These are phyloP conservation scores for Clarias platycephalus DNA, from an alignment of 2,797 vertebrate species.

Conservation along the genomic window DNA sequence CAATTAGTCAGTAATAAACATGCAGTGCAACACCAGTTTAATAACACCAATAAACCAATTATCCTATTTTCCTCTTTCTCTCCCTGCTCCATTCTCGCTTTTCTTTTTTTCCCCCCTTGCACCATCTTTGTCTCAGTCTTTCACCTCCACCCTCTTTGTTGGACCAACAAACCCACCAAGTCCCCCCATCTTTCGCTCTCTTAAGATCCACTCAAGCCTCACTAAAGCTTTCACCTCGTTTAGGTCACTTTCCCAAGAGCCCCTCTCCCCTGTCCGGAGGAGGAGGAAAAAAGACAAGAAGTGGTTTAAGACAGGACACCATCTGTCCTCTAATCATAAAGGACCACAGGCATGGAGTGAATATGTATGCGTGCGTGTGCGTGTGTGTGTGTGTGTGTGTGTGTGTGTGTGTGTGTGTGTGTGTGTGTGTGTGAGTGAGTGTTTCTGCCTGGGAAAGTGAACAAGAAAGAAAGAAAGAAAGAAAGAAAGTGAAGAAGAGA, in stretches of 20 bases:
- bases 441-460: conserved; percentile 33
- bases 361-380: conserved; percentile 33
- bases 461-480: conserved; percentile 35
- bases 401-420: background rate
- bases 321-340: conserved; percentile 85
- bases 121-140: conserved; percentile 44
- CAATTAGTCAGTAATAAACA: conserved; percentile 24
- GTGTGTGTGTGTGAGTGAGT: too few species aligned
- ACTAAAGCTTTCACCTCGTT: conserved; percentile 82
- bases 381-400: background rate
- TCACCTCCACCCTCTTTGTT: conserved; percentile 58
- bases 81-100: conserved; percentile 39
- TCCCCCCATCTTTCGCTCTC: conserved; percentile 44
- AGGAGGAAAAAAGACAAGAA: conserved; percentile 70
- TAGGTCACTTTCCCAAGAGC: conserved; percentile 92
- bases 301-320: conserved; percentile 88
- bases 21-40: conserved; percentile 4
- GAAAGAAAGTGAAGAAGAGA: conserved; percentile 33
- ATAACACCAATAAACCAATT: conserved; percentile 24
- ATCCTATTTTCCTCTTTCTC: conserved; percentile 9
- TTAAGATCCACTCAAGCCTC: conserved; percentile 84
- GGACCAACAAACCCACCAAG: conserved; percentile 53
- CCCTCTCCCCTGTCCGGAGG: conserved; percentile 74
- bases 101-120: conserved; percentile 1
- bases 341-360: conserved; percentile 75